Percentiles rank a stretch among this genome's conserved stretches.
These are phyloP conservation scores for Chloroceryle aenea DNA, from an alignment of 2,113 vertebrate genomes.

Conservation along the genomic window DNA sequence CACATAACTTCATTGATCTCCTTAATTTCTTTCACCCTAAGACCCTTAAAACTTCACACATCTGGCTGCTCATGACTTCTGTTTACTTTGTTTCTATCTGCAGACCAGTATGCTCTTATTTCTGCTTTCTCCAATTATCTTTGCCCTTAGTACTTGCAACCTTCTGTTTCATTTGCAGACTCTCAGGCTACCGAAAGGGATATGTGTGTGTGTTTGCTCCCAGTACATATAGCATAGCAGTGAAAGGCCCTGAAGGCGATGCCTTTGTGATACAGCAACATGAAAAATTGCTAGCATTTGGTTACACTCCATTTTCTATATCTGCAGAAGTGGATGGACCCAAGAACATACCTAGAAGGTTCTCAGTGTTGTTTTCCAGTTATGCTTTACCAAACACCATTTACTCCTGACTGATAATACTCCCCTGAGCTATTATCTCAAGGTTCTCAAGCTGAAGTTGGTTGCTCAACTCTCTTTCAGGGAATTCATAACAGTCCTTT, in stretches of 20 bases:
- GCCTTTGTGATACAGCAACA: not conserved
- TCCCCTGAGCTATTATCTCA: not conserved
- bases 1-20: not conserved
- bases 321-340: not conserved
- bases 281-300: not conserved
- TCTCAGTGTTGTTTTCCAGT: not conserved
- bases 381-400: not conserved
- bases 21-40: not conserved
- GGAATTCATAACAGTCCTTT: not conserved
- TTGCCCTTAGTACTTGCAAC: not conserved
- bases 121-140: not conserved
- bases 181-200: not conserved
- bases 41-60: not conserved
- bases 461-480: not conserved
- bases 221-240: not conserved
- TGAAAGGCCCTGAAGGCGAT: not conserved
- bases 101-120: not conserved
- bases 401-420: not conserved
- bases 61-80: not conserved
- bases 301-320: not conserved
- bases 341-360: not conserved
- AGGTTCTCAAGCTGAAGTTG: not conserved
- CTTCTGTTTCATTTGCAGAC: not conserved
- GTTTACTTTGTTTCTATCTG: not conserved
- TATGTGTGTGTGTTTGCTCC: not conserved